Conservation (phyloP, 1,140 invertebrate genomes). For the Nephotettix cincticeps region DNA sequence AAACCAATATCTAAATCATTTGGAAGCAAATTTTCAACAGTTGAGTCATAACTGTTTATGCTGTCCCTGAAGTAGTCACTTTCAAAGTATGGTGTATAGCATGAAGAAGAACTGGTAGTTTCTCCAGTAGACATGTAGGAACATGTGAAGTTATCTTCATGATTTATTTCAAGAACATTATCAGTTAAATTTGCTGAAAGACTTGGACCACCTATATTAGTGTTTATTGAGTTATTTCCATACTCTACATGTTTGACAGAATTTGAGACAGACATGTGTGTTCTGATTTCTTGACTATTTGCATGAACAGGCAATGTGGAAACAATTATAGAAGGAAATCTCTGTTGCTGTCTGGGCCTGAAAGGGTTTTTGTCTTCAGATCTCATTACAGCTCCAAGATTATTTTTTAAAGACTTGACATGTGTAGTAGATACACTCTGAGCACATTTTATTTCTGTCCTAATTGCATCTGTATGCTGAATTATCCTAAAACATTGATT, state of each 20-base stretch:
- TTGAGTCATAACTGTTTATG: not conserved
- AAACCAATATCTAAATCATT: not conserved
- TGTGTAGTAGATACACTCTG: too few species aligned
- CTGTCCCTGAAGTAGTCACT: not conserved
- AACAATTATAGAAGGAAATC: too few species aligned
- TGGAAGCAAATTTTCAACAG: not conserved
- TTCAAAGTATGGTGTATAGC: not conserved
- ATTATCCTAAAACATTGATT: conserved; percentile 16
- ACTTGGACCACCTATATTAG: not conserved
- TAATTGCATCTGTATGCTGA: not conserved
- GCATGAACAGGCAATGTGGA: too few species aligned
- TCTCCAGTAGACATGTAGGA: not conserved
- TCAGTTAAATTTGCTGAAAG: not conserved
- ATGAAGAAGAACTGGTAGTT: not conserved
- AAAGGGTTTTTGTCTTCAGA: not conserved
- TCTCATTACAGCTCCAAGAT: not conserved
- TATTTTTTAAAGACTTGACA: not conserved
- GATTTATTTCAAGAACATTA: not conserved
- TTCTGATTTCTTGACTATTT: not conserved
- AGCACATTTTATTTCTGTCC: not conserved
- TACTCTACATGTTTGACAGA: not conserved
- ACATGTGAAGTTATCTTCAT: not conserved
- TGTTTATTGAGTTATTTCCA: not conserved
- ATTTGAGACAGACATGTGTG: not conserved
- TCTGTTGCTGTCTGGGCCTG: too few species aligned